phyloP scores from a whole-genome alignment of 2,797 vertebrate species.

The Hirundo rustica region DNA sequence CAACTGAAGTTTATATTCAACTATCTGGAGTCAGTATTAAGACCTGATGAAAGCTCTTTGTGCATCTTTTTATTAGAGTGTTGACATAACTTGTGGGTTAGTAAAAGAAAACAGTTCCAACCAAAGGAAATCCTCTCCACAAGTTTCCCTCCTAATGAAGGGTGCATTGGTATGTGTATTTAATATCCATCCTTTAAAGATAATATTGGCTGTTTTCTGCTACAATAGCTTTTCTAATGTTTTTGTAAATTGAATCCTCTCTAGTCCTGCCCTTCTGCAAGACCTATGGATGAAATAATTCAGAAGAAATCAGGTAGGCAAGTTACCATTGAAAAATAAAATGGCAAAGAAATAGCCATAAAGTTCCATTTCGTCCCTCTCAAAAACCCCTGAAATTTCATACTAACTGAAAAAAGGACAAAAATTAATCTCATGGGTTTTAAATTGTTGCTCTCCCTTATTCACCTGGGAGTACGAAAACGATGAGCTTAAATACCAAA shows the following conservation, averaged over 20 bases:
- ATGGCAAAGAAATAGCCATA: not conserved
- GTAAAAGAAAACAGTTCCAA: not conserved
- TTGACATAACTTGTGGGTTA: not conserved
- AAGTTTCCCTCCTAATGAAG: not conserved
- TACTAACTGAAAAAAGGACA: not conserved
- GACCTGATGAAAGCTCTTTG: not conserved
- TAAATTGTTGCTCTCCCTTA: not conserved
- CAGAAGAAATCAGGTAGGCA: not conserved
- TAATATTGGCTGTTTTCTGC: not conserved
- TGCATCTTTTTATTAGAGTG: not conserved
- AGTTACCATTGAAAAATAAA: not conserved
- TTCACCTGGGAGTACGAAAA: not conserved
- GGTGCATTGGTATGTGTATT: not conserved
- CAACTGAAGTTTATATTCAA: not conserved
- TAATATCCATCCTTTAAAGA: slow-evolving; percentile 1
- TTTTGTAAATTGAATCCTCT: not conserved
- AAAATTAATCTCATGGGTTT: not conserved
- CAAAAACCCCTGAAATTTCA: not conserved
- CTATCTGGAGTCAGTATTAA: not conserved
- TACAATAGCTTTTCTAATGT: not conserved
- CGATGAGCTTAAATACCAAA: not conserved
- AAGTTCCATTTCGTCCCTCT: not conserved
- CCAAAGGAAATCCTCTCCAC: not conserved
- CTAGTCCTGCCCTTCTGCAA: not conserved
- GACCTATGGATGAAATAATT: not conserved